Evolutionary conservation across 2,888 invertebrate genomes (phyloP).

Genomic region (Lycaena phlaeas): DNA sequence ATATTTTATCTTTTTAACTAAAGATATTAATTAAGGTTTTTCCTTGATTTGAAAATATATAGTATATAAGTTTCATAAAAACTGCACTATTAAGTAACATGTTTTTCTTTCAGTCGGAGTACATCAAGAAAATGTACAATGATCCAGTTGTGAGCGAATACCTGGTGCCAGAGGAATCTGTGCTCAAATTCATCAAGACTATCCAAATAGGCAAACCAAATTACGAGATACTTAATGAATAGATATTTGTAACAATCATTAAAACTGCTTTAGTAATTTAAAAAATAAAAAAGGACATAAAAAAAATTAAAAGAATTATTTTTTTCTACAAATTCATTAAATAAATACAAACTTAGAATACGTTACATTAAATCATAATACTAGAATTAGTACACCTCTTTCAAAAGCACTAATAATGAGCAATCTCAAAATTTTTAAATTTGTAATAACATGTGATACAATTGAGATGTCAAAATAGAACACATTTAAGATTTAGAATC

Average conservation of each 20-base stretch:
- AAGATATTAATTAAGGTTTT: constrained; percentile 2
- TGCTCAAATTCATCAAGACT: constrained; percentile 63
- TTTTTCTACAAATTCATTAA: background rate
- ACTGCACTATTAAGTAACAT: background rate
- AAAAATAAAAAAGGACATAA: background rate
- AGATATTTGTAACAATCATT: constrained; percentile 5
- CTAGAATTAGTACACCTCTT: too few species aligned
- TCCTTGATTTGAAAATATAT: background rate
- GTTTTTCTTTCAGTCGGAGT: constrained; percentile 69
- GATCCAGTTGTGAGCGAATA: constrained; percentile 77
- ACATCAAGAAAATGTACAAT: constrained; percentile 75
- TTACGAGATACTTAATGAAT: constrained; percentile 34
- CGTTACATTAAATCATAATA: background rate
- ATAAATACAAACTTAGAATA: background rate
- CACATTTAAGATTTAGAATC: constrained; percentile 5
- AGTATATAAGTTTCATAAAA: background rate
- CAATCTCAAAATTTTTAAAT: too few species aligned
- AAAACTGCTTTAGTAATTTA: background rate
- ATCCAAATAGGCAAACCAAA: constrained; percentile 30
- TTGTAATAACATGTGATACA: too few species aligned
- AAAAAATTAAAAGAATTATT: background rate
- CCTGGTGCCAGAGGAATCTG: constrained; percentile 69
- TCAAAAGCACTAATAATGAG: too few species aligned
- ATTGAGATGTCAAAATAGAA: background rate
- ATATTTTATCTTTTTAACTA: constrained; percentile 4